These are phyloP conservation scores for Chrysomela aeneicollis DNA, from an alignment of 2,888 invertebrate genomes.

Conservation along the genomic window DNA sequence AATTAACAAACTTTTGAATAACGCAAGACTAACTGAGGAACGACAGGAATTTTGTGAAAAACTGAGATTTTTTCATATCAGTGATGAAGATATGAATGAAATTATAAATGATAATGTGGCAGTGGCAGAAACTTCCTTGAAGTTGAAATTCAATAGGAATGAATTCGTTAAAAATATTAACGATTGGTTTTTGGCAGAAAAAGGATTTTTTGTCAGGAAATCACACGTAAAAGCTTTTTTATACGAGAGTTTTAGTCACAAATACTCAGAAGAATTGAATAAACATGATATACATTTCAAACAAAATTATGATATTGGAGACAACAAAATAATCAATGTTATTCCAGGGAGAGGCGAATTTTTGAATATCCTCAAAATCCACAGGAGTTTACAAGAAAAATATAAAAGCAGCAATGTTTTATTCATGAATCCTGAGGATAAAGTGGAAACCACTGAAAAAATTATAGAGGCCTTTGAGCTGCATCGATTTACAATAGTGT, in stretches of 20 bases:
- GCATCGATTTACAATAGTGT: too few relatives aligned
- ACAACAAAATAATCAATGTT: background rate
- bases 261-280: background rate
- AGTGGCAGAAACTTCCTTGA: background rate
- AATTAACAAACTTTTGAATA: too few relatives aligned
- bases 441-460: too few relatives aligned
- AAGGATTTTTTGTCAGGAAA: background rate
- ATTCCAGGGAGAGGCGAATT: background rate
- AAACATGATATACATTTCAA: background rate
- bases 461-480: too few relatives aligned
- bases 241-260: background rate
- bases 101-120: background rate
- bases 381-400: too few relatives aligned
- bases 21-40: too few relatives aligned
- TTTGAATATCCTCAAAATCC: background rate
- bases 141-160: background rate
- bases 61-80: background rate
- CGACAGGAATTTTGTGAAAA: background rate
- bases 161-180: background rate
- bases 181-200: background rate
- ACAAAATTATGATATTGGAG: background rate
- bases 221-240: conserved; percentile 6
- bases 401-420: too few relatives aligned
- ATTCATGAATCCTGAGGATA: too few relatives aligned
- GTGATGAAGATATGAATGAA: background rate